These are phyloP conservation scores for Eublepharis macularius DNA, from an alignment of 2,113 vertebrate species.

Conservation along the genomic window DNA sequence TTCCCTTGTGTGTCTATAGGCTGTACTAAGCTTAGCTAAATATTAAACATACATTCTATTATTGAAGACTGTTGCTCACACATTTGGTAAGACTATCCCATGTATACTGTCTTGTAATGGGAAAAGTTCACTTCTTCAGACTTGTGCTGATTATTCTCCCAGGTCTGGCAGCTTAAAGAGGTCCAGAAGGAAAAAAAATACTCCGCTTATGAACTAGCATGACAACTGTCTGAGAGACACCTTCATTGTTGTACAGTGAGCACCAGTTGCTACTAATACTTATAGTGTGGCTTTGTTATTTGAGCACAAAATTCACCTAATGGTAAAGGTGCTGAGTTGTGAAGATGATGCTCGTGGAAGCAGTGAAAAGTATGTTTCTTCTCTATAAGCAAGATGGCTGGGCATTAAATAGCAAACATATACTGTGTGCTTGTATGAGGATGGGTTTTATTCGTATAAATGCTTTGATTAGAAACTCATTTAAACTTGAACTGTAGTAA, in stretches of 20 bases:
- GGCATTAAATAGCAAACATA: neutral
- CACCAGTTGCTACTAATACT: neutral
- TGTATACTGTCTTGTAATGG: conserved; percentile 13
- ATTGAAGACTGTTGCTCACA: neutral
- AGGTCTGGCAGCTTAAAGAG: conserved; percentile 15
- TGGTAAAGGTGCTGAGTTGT: neutral
- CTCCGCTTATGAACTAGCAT: conserved; percentile 3
- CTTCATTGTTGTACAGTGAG: neutral
- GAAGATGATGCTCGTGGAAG: neutral
- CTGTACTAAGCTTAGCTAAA: conserved; percentile 7
- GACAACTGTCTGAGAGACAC: neutral
- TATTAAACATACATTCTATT: neutral
- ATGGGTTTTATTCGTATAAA: neutral
- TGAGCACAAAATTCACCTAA: conserved; percentile 14
- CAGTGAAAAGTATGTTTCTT: neutral
- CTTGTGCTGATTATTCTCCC: conserved; percentile 3
- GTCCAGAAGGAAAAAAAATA: neutral
- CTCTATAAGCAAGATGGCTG: fast-evolving
- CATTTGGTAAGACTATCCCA: neutral
- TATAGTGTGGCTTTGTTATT: neutral
- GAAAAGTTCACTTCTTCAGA: conserved; percentile 42
- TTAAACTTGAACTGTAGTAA: neutral
- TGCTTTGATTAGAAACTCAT: neutral
- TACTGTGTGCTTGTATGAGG: neutral
- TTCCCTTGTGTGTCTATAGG: conserved; percentile 32